These are phyloP conservation scores for Drosophila watanabei DNA, from an alignment of 1,140 invertebrate species.

Conservation along the genomic window DNA sequence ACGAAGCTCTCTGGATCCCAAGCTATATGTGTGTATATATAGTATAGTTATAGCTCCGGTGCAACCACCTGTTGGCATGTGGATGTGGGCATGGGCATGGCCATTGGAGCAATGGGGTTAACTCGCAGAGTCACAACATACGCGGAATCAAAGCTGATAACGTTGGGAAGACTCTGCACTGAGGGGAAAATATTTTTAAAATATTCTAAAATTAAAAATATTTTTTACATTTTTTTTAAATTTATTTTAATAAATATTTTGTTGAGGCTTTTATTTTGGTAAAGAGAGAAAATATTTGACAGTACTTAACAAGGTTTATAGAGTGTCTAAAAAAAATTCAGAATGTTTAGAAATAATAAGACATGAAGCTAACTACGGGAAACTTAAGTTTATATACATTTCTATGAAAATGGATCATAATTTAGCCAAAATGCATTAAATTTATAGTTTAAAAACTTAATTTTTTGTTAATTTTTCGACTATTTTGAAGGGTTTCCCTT, in stretches of 20 bases:
- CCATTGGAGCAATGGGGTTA: conserved; percentile 34
- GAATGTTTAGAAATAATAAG: too few relatives aligned
- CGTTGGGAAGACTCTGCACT: conserved; percentile 26
- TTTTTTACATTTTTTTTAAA: too few relatives aligned
- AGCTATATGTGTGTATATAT: conserved; percentile 1
- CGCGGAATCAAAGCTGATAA: conserved; percentile 53
- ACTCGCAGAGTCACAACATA: conserved; percentile 50
- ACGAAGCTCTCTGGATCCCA: not conserved
- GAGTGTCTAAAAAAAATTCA: too few relatives aligned
- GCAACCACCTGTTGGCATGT: conserved; percentile 75
- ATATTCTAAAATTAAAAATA: too few relatives aligned
- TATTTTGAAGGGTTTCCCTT: too few relatives aligned
- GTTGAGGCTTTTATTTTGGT: not conserved
- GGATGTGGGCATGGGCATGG: conserved; percentile 22
- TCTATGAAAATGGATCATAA: too few relatives aligned
- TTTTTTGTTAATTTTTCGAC: too few relatives aligned
- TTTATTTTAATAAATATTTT: not conserved
- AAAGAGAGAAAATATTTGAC: not conserved
- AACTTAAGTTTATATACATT: too few relatives aligned
- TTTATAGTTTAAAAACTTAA: too few relatives aligned
- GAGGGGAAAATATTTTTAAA: not conserved
- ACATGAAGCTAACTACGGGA: too few relatives aligned
- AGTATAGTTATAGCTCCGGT: conserved; percentile 40
- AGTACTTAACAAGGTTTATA: too few relatives aligned
- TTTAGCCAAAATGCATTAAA: too few relatives aligned